Conservation (phyloP, 2,797 vertebrate genomes). For the Trachops cirrhosus region DNA sequence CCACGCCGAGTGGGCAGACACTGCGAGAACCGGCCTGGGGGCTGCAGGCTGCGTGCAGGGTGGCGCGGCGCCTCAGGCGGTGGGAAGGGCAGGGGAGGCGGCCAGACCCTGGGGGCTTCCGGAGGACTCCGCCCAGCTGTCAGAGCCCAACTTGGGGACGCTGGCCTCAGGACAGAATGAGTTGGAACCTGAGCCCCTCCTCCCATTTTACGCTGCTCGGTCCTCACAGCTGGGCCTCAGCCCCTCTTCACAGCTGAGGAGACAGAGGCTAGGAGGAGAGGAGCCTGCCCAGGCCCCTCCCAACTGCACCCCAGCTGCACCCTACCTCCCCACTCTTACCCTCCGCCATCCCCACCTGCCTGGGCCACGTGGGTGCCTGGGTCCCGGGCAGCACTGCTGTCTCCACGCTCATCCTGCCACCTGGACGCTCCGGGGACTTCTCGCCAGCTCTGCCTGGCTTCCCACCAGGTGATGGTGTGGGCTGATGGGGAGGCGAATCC, state of each 20-base stretch:
- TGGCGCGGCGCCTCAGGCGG: fast-evolving
- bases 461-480: background rate
- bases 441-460: background rate
- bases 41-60: background rate
- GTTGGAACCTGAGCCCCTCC: too few species aligned
- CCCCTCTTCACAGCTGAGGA: background rate
- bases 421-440: background rate
- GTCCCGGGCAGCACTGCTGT: too few species aligned
- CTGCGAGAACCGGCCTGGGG: background rate
- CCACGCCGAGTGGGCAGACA: fast-evolving
- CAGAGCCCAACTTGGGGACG: fast-evolving
- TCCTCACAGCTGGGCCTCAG: background rate
- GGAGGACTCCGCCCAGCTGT: background rate
- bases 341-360: background rate
- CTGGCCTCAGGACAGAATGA: fast-evolving
- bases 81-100: background rate
- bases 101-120: background rate
- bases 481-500: background rate
- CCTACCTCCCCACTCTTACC: too few species aligned
- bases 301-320: background rate
- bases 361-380: background rate
- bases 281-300: background rate
- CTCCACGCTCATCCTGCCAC: too few species aligned
- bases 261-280: background rate
- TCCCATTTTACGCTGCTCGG: too few species aligned